Conservation (phyloP, 2,888 invertebrate species). For the Trachelus tabidus region DNA sequence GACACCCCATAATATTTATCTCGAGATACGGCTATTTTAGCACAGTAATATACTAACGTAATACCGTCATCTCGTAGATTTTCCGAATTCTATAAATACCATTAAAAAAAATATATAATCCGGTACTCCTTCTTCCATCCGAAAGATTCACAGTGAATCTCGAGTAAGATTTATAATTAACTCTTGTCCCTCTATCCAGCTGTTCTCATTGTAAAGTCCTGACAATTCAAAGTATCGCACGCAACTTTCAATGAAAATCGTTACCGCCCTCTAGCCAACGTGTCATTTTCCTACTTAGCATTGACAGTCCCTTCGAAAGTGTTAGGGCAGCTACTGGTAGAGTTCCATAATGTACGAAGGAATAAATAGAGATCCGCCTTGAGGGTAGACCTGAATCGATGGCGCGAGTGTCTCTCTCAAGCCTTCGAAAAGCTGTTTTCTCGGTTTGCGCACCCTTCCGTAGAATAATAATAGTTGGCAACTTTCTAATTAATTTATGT, state of each 20-base stretch:
- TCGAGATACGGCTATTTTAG: neutral
- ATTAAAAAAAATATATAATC: neutral
- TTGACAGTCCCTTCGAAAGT: constrained; percentile 14
- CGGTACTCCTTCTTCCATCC: neutral
- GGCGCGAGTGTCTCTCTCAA: neutral
- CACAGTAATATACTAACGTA: neutral
- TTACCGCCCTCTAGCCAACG: constrained; percentile 28
- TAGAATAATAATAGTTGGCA: constrained; percentile 15
- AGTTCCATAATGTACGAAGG: constrained; percentile 7
- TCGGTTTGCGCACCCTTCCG: constrained; percentile 2
- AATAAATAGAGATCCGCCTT: constrained; percentile 15
- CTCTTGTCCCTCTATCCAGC: neutral
- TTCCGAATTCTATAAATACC: neutral
- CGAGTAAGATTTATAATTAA: neutral
- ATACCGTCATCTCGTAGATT: neutral
- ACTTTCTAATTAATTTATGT: constrained; percentile 21
- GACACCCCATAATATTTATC: neutral
- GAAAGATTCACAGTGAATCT: neutral
- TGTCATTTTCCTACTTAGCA: constrained; percentile 28
- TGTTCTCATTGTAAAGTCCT: constrained; percentile 15
- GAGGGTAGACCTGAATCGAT: neutral
- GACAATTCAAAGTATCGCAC: constrained; percentile 35
- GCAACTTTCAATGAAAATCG: constrained; percentile 53
- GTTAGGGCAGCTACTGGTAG: neutral
- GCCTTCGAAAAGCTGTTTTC: neutral